Conservation (phyloP, 2,113 vertebrate species). For the Beaufortia kweichowensis region DNA sequence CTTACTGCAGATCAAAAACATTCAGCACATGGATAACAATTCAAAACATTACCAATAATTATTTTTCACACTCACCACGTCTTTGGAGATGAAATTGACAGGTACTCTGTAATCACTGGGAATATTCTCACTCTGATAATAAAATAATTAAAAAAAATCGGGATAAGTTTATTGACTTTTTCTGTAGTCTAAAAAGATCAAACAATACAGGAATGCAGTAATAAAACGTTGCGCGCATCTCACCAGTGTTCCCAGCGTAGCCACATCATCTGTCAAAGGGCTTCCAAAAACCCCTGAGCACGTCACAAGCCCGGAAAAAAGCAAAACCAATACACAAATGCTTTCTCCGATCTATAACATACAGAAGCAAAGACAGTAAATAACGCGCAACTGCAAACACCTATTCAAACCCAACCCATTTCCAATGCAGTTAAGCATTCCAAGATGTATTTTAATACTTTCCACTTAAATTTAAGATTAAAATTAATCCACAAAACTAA, state of each 20-base stretch:
- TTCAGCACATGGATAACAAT: neutral
- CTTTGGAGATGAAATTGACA: conserved; percentile 55
- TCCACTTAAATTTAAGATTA: too few species aligned
- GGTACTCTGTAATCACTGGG: conserved; percentile 62
- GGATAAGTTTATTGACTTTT: neutral
- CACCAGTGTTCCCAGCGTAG: conserved; percentile 57
- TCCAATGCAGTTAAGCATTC: too few species aligned
- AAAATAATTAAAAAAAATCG: neutral
- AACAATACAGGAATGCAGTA: neutral
- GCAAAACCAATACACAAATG: conserved; percentile 57
- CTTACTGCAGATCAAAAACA: neutral
- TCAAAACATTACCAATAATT: neutral
- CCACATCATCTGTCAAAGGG: conserved; percentile 60
- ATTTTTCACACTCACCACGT: conserved; percentile 53
- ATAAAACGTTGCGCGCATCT: conserved; percentile 2
- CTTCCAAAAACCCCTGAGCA: conserved; percentile 56
- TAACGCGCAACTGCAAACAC: neutral
- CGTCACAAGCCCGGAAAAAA: conserved; percentile 54
- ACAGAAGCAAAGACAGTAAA: neutral
- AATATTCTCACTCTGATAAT: conserved; percentile 61
- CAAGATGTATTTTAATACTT: too few species aligned
- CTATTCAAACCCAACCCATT: neutral
- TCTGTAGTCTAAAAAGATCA: neutral
- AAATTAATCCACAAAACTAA: too few species aligned
- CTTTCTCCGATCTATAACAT: conserved; percentile 54